Evolutionary conservation across 2,797 vertebrate species (phyloP).

Genomic region (Phaenicophaeus curvirostris): DNA sequence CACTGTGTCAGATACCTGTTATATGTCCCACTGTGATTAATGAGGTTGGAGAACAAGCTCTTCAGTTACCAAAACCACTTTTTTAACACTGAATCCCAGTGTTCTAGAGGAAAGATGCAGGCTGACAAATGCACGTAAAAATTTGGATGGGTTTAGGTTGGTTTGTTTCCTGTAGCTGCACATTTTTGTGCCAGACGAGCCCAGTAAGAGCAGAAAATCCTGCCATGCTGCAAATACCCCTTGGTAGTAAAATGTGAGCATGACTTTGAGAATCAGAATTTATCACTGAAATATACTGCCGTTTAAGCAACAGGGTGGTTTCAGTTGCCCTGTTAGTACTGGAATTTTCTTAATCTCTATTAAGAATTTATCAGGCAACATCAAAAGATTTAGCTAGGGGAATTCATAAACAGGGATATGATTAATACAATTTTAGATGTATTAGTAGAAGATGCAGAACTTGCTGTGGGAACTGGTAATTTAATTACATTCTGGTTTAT

Average conservation of each 20-base stretch:
- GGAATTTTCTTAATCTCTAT: slow-evolving; percentile 1
- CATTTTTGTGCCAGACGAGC: background rate
- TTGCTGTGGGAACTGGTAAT: slow-evolving; percentile 47
- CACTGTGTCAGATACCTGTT: background rate
- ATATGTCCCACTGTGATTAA: background rate
- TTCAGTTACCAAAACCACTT: background rate
- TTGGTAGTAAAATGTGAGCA: background rate
- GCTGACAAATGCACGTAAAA: background rate
- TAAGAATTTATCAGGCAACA: slow-evolving; percentile 36
- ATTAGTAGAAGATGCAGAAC: slow-evolving; percentile 49
- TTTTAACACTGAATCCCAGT: background rate
- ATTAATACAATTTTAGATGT: slow-evolving; percentile 50
- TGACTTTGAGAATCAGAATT: background rate
- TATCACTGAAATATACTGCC: background rate
- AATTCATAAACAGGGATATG: slow-evolving; percentile 30
- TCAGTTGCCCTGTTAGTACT: background rate
- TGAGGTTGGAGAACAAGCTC: background rate
- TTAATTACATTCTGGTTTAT: slow-evolving; percentile 59
- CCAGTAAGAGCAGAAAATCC: background rate
- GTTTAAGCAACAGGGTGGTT: background rate
- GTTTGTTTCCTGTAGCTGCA: background rate
- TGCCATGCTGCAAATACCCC: background rate
- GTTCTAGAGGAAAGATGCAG: background rate
- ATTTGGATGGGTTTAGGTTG: background rate
- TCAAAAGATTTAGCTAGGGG: slow-evolving; percentile 43